Percentiles rank a stretch among this genome's conserved stretches.
phyloP scores from a whole-genome alignment of 2,113 vertebrate genomes.

The Myrmophylax atrothorax region DNA sequence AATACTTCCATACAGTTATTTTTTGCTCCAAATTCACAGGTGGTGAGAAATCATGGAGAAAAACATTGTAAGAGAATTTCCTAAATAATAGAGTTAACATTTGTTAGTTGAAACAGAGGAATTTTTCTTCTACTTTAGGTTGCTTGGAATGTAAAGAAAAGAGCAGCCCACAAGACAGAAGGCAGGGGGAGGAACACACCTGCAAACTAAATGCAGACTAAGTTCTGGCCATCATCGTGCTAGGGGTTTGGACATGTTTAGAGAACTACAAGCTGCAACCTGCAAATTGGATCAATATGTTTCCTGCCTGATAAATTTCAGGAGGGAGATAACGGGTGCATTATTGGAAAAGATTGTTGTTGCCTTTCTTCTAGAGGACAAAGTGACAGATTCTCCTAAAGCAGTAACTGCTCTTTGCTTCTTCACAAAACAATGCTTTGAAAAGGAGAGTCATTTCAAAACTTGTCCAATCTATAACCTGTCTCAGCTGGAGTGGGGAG shows the following conservation, averaged over 20 bases:
- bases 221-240: slow-evolving; percentile 27
- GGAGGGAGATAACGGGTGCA: slow-evolving; percentile 33
- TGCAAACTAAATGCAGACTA: background rate
- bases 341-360: slow-evolving; percentile 53
- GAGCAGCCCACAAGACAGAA: background rate
- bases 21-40: background rate
- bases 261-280: slow-evolving; percentile 41
- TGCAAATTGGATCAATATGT: slow-evolving; percentile 64
- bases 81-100: background rate
- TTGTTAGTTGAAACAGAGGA: background rate
- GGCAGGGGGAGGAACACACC: background rate
- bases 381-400: slow-evolving; percentile 54
- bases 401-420: background rate
- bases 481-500: background rate
- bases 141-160: background rate
- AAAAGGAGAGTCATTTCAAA: background rate
- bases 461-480: background rate
- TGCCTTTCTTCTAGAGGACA: slow-evolving; percentile 54
- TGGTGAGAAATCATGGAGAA: background rate
- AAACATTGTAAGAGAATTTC: background rate
- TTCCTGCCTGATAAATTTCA: slow-evolving; percentile 60
- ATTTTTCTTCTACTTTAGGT: background rate
- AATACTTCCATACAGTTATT: background rate
- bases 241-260: slow-evolving; percentile 14
- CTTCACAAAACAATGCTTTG: background rate